Base-by-base conservation (phyloP, 2,797 vertebrate genomes). In the Cottoperca gobio region DNA sequence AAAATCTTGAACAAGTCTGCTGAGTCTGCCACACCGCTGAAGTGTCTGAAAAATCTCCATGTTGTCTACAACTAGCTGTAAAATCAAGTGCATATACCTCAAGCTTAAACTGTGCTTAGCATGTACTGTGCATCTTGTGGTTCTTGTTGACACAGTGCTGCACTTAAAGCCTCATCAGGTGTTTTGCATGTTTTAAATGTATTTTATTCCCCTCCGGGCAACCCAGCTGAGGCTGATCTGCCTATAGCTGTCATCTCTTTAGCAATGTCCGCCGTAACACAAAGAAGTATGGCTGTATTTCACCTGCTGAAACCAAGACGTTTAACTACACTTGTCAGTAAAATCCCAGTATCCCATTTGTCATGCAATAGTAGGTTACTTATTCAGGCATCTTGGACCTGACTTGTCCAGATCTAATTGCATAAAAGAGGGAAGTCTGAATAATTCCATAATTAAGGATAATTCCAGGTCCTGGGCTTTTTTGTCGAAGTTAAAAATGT, bases 201-300 rank as follows among this genome's bases (percentile, higher is more conserved):
- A 24, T 28, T 24, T n/a, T 23, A 39, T 10, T n/a, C 59, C 58
- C 58, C 67, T 46, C 9, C 5, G 12, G 50, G 48, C 21, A 0
- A 52, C 17, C 31, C 43, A 76, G 69, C 69, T 69, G 39, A 70
- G 55, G 49, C 33, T 66, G 31, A 48, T 16, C 37, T 48, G 52
- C 19, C 61, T 52, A 6, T 17, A 23, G 48, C 10, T 16, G 45
- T 46, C 33, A 4, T 39, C 54, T 39, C 23, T 40, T 0, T 50
- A 42, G 26, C 19, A 40, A 45, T 64, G 61, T n/a, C n/a, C n/a
- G n/a, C n/a, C n/a, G n/a, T n/a, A n/a, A n/a, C n/a, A n/a, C n/a
- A n/a, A n/a, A n/a, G n/a, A n/a, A n/a, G n/a, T n/a, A n/a, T n/a
- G 16, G 2, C 16, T 21, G 11, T 46, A 33, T 61, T 43, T 50